phyloP scores from a whole-genome alignment of 2,888 invertebrate species.

The Hirtodrosophila cameraria region DNA sequence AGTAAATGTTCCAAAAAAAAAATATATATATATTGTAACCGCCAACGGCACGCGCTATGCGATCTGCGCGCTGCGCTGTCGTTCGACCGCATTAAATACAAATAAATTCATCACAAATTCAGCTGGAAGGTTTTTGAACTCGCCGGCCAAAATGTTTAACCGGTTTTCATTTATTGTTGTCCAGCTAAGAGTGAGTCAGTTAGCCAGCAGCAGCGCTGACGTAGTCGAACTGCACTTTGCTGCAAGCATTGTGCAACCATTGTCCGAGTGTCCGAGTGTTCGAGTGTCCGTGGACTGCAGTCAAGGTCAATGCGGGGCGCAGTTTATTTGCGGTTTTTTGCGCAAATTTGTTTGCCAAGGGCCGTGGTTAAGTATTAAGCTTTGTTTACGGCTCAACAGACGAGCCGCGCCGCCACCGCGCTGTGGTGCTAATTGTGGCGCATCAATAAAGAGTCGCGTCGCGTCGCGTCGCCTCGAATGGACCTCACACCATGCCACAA shows the following conservation, averaged over 20 bases:
- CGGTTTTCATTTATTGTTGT: conserved; percentile 37
- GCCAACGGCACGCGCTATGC: conserved; percentile 67
- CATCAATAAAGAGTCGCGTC: conserved; percentile 62
- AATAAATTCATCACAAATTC: conserved; percentile 72
- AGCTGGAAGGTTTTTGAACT: conserved; percentile 71
- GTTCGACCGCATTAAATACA: conserved; percentile 70
- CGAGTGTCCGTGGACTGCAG: conserved; percentile 41
- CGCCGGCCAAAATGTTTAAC: conserved; percentile 54
- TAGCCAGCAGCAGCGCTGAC: conserved; percentile 16
- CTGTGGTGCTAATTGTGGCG: conserved; percentile 73
- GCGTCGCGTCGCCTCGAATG: conserved; percentile 26
- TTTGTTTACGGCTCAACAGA: conserved; percentile 64
- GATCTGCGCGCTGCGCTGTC: conserved; percentile 16
- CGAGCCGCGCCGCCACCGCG: conserved; percentile 37
- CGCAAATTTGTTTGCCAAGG: conserved; percentile 53
- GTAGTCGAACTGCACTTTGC: conserved; percentile 16
- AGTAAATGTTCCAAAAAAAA: conserved; percentile 35
- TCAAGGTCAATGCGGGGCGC: conserved; percentile 62
- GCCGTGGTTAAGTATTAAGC: conserved; percentile 60
- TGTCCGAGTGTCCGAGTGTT: conserved; percentile 18
- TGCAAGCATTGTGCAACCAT: conserved; percentile 1
- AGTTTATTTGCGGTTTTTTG: conserved; percentile 67
- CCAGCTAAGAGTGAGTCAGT: conserved; percentile 35
- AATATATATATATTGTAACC: too few relatives aligned
- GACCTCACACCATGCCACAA: conserved; percentile 62